Evolutionary conservation across 1,140 invertebrate species (phyloP).

Genomic region (Panagrolaimus sp.): DNA sequence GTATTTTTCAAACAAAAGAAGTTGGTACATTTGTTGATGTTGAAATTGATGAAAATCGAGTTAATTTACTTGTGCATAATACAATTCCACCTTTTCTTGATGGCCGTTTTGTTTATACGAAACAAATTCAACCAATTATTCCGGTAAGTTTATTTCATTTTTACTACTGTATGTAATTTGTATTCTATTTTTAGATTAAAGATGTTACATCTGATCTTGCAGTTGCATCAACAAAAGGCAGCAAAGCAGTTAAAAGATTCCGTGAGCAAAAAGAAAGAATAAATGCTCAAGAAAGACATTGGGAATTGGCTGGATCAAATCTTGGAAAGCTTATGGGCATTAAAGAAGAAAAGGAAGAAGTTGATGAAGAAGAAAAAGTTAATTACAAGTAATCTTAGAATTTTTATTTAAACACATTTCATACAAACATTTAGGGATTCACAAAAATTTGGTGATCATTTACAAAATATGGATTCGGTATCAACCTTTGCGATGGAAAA

Average conservation of each 20-base stretch:
- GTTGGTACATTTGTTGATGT: conserved; percentile 88
- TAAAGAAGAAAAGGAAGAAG: conserved; percentile 66
- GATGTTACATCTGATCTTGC: conserved; percentile 98
- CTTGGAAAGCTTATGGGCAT: conserved; percentile 96
- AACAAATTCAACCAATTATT: conserved; percentile 92
- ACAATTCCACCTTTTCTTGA: conserved; percentile 97
- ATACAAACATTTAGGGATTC: too few relatives aligned
- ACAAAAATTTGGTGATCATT: conserved; percentile 93
- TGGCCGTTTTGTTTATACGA: conserved; percentile 96
- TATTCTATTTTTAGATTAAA: conserved; percentile 62
- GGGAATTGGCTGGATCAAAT: conserved; percentile 93
- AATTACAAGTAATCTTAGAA: conserved; percentile 40
- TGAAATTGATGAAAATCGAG: conserved; percentile 74
- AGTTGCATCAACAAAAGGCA: conserved; percentile 84
- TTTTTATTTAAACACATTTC: too few relatives aligned
- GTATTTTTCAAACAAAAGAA: conserved; percentile 61
- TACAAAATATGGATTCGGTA: conserved; percentile 70
- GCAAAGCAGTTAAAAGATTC: conserved; percentile 72
- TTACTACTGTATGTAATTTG: conserved; percentile 3
- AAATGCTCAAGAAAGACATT: conserved; percentile 96
- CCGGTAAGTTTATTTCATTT: conserved; percentile 64
- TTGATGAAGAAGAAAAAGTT: conserved; percentile 62
- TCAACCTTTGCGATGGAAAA: conserved; percentile 85
- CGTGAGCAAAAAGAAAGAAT: conserved; percentile 90
- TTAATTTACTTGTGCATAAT: conserved; percentile 93